These are phyloP conservation scores for Zingel zingel DNA, from an alignment of 2,113 vertebrate genomes.

Conservation along the genomic window DNA sequence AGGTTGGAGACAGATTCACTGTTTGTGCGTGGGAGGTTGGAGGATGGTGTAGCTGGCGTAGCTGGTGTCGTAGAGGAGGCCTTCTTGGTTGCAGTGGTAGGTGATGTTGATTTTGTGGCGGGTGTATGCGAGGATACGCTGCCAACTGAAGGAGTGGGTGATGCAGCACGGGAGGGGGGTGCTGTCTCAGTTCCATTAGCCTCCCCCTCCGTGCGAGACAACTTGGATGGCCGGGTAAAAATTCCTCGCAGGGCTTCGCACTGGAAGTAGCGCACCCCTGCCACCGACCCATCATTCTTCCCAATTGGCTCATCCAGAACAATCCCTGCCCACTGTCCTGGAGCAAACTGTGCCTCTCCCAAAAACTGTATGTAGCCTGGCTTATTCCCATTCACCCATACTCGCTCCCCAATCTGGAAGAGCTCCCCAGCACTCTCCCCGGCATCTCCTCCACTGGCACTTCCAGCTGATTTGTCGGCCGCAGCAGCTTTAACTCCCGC, in stretches of 20 bases:
- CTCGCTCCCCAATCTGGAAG: constrained; percentile 93
- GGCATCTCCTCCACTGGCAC: constrained; percentile 75
- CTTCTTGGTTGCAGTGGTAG: constrained; percentile 72
- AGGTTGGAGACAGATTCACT: constrained; percentile 97
- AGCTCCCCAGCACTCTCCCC: constrained; percentile 87
- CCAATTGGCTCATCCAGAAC: constrained; percentile 96
- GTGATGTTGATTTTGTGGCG: constrained; percentile 60
- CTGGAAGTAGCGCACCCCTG: constrained; percentile 96
- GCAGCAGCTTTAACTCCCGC: constrained; percentile 81
- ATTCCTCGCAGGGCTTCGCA: constrained; percentile 94
- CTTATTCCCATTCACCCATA: constrained; percentile 99
- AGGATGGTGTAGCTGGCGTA: constrained; percentile 79
- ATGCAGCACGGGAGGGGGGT: constrained; percentile 86
- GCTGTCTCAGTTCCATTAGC: constrained; percentile 88
- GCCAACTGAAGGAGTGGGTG: constrained; percentile 86
- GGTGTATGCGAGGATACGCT: constrained; percentile 71
- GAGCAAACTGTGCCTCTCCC: constrained; percentile 97
- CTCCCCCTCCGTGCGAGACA: constrained; percentile 91
- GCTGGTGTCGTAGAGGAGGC: constrained; percentile 68
- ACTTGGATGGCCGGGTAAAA: constrained; percentile 96
- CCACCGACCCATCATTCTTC: constrained; percentile 98
- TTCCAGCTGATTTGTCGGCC: constrained; percentile 80
- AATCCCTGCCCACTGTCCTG: constrained; percentile 98
- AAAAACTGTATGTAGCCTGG: constrained; percentile 95
- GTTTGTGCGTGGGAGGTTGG: constrained; percentile 90